These are phyloP conservation scores for Calidris pygmaea DNA, from an alignment of 2,113 vertebrate genomes.

Conservation along the genomic window DNA sequence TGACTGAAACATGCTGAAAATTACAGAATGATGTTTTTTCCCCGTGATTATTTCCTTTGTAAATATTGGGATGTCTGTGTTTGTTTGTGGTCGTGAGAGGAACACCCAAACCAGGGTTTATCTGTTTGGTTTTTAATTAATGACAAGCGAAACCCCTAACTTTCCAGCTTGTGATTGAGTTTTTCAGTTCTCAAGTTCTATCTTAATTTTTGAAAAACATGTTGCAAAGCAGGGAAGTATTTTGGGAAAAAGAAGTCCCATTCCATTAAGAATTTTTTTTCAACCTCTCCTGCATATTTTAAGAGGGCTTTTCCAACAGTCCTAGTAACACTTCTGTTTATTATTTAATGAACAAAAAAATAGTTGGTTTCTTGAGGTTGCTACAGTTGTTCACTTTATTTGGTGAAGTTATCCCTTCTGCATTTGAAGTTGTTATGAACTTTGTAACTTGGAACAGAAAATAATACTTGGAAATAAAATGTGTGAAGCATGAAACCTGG, in stretches of 20 bases:
- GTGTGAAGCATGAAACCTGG: neutral
- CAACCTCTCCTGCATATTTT: neutral
- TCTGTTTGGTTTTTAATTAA: neutral
- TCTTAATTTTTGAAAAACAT: neutral
- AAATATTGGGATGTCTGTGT: neutral
- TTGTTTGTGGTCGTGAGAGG: neutral
- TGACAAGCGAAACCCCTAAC: neutral
- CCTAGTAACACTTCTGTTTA: neutral
- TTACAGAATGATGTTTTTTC: neutral
- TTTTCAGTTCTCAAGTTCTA: neutral
- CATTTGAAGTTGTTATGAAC: neutral
- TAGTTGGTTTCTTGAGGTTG: neutral
- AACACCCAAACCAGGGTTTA: neutral
- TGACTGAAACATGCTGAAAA: neutral
- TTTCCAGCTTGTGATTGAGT: neutral
- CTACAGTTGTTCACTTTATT: neutral
- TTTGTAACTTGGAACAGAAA: neutral
- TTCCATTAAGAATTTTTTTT: neutral
- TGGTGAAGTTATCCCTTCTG: neutral
- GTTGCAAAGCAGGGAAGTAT: neutral
- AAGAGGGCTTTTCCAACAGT: neutral
- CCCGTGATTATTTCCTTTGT: neutral
- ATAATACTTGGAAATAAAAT: neutral
- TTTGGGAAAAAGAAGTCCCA: neutral
- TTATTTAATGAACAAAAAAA: neutral